Evolutionary conservation across 1,140 invertebrate species (phyloP).

Genomic region (Brachionus plicatilis): DNA sequence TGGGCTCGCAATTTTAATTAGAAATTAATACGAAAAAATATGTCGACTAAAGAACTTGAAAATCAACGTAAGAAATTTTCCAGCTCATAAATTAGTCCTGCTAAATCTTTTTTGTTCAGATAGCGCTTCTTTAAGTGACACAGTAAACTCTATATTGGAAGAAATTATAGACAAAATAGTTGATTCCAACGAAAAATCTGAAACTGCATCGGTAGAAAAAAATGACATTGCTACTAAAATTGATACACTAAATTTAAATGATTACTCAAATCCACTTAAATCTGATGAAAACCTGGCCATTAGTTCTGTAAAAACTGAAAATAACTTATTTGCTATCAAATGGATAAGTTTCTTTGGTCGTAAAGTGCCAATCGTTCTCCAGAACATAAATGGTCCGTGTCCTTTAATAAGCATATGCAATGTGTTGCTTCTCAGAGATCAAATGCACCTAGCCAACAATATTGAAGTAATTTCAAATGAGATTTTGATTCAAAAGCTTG

Average conservation of each 20-base stretch:
- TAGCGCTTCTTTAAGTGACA: background rate
- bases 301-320: background rate
- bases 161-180: background rate
- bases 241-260: background rate
- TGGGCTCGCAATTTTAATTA: background rate
- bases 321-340: conserved; percentile 13
- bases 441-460: background rate
- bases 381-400: conserved; percentile 65
- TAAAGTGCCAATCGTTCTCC: conserved; percentile 56
- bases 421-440: conserved; percentile 57
- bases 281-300: background rate
- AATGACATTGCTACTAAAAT: background rate
- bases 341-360: conserved; percentile 10
- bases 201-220: background rate
- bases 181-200: background rate
- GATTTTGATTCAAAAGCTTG: conserved; percentile 60
- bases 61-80: background rate
- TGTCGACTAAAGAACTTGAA: background rate
- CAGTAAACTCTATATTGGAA: background rate
- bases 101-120: background rate
- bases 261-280: background rate
- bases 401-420: conserved; percentile 62
- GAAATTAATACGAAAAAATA: background rate
- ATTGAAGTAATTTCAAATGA: conserved; percentile 58
- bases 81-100: background rate